Base-by-base conservation (phyloP, 2,797 vertebrate species). In the Sorex maritimensis region DNA sequence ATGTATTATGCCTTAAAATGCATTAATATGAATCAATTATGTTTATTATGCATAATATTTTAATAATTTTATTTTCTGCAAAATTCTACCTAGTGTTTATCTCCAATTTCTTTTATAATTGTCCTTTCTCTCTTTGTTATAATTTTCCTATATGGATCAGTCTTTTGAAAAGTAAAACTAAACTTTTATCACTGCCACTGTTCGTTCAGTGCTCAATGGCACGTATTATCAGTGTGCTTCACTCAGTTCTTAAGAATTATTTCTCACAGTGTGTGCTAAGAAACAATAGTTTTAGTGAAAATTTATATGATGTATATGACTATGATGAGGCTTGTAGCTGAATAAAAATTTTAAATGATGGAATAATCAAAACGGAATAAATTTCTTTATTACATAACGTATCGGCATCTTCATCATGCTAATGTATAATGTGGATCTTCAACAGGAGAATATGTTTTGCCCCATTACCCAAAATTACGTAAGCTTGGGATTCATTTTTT, bases 381-480 rank as follows among this genome's bases (percentile, higher is more conserved):
- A 38, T 44, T 80, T 5, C 28, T 84, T 74, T 61, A 26, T 28
- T 72, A 4, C 58, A 65, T 83, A 12, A 80, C 23, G 61, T 58
- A n/a, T 41, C 38, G n/a, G 30, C 69, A 52, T 92, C 28, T 63
- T 69, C 21, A 86, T 15, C 55, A 58, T 44, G 34, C 58, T 81
- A 72, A 74, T 55, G 21, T 74, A 65, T 34, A 44, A 55, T 80
- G 24, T 68, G 61, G n/a, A 24, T 92, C 38, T 38, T 80, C 74
- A 74, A 19, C 34, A 23, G 9, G 24, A 15, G 23, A 58, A 30
- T 73, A 58, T 63, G 44, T 74, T 88, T 85, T 84, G 38, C 28
- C 55, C 46, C 28, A 91, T 79, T 82, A 72, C 30, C 44, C 28
- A 0, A 72, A 81, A 84, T 81, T 85, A 69, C 21, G 71, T 81